Percentiles rank a stretch among this genome's conserved stretches.
phyloP scores from a whole-genome alignment of 1,140 invertebrate species.

The Berghia stephanieae region DNA sequence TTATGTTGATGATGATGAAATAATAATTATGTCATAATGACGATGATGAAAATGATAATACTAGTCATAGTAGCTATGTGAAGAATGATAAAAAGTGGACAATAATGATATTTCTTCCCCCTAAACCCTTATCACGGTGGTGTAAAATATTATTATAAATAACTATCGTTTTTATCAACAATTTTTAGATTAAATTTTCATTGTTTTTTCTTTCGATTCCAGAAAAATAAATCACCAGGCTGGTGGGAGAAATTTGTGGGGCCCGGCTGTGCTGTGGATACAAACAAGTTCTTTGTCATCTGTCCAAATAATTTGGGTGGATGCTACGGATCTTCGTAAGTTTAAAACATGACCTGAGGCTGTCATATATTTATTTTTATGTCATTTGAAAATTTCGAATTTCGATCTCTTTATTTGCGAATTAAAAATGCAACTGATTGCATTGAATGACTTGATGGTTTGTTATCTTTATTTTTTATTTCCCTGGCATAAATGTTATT shows the following conservation, averaged over 20 bases:
- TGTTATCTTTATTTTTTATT: too few species aligned
- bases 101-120: neutral
- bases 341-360: neutral
- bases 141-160: too few species aligned
- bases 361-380: neutral
- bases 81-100: too few species aligned
- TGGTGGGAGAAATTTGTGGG: constrained; percentile 69
- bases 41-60: too few species aligned
- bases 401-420: neutral
- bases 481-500: too few species aligned
- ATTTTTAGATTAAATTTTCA: neutral
- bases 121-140: too few species aligned
- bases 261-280: constrained; percentile 65
- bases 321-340: constrained; percentile 65
- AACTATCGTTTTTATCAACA: too few species aligned
- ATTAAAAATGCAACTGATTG: too few species aligned
- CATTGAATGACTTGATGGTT: too few species aligned
- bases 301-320: constrained; percentile 66
- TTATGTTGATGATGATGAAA: too few species aligned
- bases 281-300: constrained; percentile 66
- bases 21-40: too few species aligned
- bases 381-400: neutral
- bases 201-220: neutral
- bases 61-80: too few species aligned
- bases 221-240: constrained; percentile 62